phyloP scores from a whole-genome alignment of 2,888 invertebrate genomes.

The Leptinotarsa peninsularis region DNA sequence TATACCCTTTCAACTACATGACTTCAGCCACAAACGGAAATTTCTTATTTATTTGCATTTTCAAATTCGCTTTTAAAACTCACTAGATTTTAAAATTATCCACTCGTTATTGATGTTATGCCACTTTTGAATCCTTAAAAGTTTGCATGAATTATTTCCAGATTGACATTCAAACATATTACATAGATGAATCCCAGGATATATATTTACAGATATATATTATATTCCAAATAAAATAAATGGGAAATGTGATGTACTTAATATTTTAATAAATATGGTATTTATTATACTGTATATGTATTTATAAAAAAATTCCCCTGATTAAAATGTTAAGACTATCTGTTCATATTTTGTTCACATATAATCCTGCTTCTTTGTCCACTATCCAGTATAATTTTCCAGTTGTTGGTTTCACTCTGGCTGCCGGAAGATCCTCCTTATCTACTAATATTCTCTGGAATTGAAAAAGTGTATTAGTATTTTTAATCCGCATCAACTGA shows the following conservation, averaged over 20 bases:
- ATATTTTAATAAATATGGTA: slow-evolving; percentile 62
- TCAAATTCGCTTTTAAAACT: not conserved
- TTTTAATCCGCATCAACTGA: not conserved
- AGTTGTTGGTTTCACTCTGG: slow-evolving; percentile 76
- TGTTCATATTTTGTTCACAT: slow-evolving; percentile 41
- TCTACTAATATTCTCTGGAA: slow-evolving; percentile 83
- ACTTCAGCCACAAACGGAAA: not conserved
- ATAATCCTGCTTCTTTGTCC: slow-evolving; percentile 70
- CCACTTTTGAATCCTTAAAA: slow-evolving; percentile 3
- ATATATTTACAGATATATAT: slow-evolving; percentile 15
- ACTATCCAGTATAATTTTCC: slow-evolving; percentile 78
- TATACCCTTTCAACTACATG: not conserved
- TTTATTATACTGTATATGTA: slow-evolving; percentile 60
- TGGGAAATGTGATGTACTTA: slow-evolving; percentile 65
- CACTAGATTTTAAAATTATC: slow-evolving; percentile 7
- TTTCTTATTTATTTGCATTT: not conserved
- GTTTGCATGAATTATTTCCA: slow-evolving; percentile 26
- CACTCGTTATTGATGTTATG: slow-evolving; percentile 15
- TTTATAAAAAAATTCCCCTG: slow-evolving; percentile 40
- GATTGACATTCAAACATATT: slow-evolving; percentile 26
- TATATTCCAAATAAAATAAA: slow-evolving; percentile 45
- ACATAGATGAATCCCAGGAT: slow-evolving; percentile 1
- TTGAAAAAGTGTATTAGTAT: slow-evolving; percentile 20
- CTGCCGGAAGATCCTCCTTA: slow-evolving; percentile 82
- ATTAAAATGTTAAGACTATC: slow-evolving; percentile 43